Evolutionary conservation across 2,888 invertebrate species (phyloP), one percentile per base, ranked within the genome.

Genomic region (Abrostola tripartita): DNA sequence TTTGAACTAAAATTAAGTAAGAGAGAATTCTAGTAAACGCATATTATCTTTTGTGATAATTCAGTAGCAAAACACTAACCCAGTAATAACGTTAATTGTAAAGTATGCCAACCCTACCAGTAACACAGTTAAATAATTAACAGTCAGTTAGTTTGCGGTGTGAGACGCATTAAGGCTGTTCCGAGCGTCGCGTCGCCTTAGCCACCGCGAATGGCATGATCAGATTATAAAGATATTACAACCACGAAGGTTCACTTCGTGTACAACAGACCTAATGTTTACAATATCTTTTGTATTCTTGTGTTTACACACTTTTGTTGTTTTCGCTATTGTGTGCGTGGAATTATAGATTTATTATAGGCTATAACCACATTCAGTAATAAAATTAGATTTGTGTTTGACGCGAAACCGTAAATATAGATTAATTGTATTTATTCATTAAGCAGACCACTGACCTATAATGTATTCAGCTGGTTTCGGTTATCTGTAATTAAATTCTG

Each of bases 121-220:
- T 85, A 86, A 86, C 85, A 83, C 84, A 85, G 85, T 90, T 88
- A 88, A 89, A 89, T 90, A 88, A 91, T 91, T 90, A 90, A 88
- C 84, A 88, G 86, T 78, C 85, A 86, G 88, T 89, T 88, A 88
- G 85, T 86, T 84, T 81, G 86, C 84, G 88, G 87, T 87, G 81
- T 81, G 82, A 82, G 83, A 77, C 81, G 82, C 83, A 87, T 88
- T 88, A 87, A 81, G 84, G 81, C 81, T 87, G 85, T 86, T 87
- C 89, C 89, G 81, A 71, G 66, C 54, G 44, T 24, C 44, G 24
- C 24, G 52, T 58, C 37, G 54, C 62, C 59, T 58, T 52, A 63
- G 41, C 58, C 52, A 52, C 49, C 64, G 59, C 50, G 52, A 65
- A 58, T 54, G 65, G 61, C 54, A 61, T 55, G 61, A 70, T 63